Evolutionary conservation across 1,140 invertebrate genomes (phyloP).

Genomic region (Brachystomella parvula): DNA sequence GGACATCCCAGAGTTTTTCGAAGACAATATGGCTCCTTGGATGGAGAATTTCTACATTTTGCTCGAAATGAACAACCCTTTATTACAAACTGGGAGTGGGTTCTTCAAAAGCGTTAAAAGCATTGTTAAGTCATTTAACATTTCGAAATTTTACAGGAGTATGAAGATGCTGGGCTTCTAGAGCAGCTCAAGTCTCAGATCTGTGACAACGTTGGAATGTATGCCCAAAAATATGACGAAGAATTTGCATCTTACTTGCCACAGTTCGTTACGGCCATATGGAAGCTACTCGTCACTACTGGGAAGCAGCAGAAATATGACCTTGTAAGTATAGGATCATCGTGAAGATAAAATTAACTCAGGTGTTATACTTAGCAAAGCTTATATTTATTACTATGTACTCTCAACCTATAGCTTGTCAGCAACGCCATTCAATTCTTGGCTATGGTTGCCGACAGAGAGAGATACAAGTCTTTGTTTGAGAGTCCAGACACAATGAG

Average conservation of each 20-base stretch:
- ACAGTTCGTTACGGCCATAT: conserved; percentile 83
- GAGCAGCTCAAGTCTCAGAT: conserved; percentile 90
- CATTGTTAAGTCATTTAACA: no score
- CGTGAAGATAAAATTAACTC: background rate
- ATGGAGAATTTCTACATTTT: no score
- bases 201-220: conserved; percentile 88
- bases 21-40: no score
- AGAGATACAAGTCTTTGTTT: conserved; percentile 79
- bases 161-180: conserved; percentile 77
- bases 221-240: conserved; percentile 96
- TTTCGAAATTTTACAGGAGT: no score
- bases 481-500: conserved; percentile 75
- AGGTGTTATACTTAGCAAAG: no score
- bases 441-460: conserved; percentile 82
- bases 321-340: conserved; percentile 60
- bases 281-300: conserved; percentile 78
- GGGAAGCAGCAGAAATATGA: conserved; percentile 84
- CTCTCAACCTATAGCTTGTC: conserved; percentile 82
- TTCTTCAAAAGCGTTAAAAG: no score
- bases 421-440: conserved; percentile 93
- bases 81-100: no score
- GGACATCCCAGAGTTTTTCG: no score
- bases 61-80: no score
- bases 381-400: conserved; percentile 16
- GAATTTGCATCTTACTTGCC: conserved; percentile 84